Conservation (phyloP, 1,140 invertebrate species). For the Achatina immaculata region DNA sequence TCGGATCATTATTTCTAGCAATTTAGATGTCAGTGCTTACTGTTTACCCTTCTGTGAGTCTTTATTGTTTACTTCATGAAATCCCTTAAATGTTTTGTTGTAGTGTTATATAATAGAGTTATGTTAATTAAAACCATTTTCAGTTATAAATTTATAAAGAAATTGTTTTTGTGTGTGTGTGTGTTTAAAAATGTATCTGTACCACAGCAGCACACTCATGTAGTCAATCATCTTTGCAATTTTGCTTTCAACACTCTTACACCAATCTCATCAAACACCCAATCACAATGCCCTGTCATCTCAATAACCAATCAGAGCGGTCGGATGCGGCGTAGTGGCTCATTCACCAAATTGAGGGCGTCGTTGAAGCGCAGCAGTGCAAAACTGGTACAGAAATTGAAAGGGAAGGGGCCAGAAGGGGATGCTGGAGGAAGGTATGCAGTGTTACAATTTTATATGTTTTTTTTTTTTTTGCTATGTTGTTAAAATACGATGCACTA, state of each 20-base stretch:
- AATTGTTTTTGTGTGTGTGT: too few relatives aligned
- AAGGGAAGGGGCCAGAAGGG: conserved; percentile 68
- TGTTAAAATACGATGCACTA: not conserved
- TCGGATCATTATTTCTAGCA: too few relatives aligned
- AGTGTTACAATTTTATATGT: too few relatives aligned
- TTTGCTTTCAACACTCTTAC: not conserved
- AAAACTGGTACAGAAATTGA: conserved; percentile 77
- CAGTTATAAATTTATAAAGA: too few relatives aligned
- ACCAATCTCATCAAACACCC: not conserved
- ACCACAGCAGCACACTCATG: too few relatives aligned
- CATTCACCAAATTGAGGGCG: conserved; percentile 81
- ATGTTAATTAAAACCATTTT: too few relatives aligned
- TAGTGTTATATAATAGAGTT: too few relatives aligned
- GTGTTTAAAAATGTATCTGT: too few relatives aligned
- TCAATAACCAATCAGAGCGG: conserved; percentile 68
- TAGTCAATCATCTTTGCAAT: not conserved
- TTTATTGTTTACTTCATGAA: too few relatives aligned
- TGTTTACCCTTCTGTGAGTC: too few relatives aligned
- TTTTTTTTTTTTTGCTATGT: not conserved
- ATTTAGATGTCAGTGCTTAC: too few relatives aligned
- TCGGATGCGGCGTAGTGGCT: conserved; percentile 79
- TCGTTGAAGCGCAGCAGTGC: conserved; percentile 80
- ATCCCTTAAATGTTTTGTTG: too few relatives aligned
- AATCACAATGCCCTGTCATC: conserved; percentile 17
- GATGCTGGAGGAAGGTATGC: conserved; percentile 68